Evolutionary conservation across 2,797 vertebrate genomes (phyloP).

Genomic region (Anguilla anguilla): DNA sequence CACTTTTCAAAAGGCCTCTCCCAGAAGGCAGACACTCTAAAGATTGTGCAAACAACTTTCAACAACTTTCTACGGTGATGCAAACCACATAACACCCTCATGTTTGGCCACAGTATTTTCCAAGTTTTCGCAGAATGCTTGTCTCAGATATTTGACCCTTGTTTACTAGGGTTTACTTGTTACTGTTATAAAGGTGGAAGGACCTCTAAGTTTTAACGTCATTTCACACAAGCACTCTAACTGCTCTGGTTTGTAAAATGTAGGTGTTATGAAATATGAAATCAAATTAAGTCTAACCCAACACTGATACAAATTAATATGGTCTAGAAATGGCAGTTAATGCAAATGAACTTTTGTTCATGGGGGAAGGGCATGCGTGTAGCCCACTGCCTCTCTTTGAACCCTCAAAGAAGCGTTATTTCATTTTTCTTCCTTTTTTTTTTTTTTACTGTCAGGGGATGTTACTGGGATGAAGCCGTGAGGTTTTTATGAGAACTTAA

Average conservation of each 20-base stretch:
- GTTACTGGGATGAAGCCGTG: conserved; percentile 47
- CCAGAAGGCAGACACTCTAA: not conserved
- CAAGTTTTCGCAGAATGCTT: not conserved
- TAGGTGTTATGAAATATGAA: not conserved
- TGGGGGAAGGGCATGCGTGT: not conserved
- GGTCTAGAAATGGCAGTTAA: not conserved
- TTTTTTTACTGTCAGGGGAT: conserved; percentile 56
- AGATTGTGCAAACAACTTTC: not conserved
- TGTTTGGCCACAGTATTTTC: not conserved
- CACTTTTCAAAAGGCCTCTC: conserved; percentile 26
- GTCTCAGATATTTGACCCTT: not conserved
- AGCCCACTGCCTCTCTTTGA: conserved; percentile 31
- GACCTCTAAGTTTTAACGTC: not conserved
- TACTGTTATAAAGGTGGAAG: not conserved
- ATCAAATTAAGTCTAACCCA: not conserved
- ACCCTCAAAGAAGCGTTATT: conserved; percentile 45
- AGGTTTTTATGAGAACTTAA: conserved; percentile 71
- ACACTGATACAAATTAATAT: not conserved
- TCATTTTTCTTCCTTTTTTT: conserved; percentile 29
- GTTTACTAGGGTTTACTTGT: too few species aligned
- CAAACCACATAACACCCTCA: not conserved
- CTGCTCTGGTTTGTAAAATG: not conserved
- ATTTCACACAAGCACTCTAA: not conserved
- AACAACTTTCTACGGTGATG: not conserved
- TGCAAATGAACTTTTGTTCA: not conserved